A percentile compares a stretch with the other conserved stretches of the same genome.
Conservation (phyloP, 2,113 vertebrate species). For the Nicator chloris region DNA sequence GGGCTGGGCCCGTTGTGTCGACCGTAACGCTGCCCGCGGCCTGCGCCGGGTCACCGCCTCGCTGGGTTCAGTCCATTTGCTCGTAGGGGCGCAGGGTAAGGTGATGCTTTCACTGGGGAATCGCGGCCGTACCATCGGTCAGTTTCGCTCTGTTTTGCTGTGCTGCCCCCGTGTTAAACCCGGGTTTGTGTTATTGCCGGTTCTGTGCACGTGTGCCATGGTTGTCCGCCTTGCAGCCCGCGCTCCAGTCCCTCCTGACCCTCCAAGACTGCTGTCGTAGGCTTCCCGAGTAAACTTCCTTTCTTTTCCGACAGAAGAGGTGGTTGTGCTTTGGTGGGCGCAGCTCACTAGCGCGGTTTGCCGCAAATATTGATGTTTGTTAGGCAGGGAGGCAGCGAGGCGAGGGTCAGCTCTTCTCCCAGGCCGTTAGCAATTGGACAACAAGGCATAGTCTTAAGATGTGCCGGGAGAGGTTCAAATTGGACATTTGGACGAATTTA, state of each 20-base stretch:
- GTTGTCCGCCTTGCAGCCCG: accelerated
- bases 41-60: accelerated
- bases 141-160: accelerated
- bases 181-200: accelerated
- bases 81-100: accelerated
- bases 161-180: neutral
- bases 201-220: accelerated
- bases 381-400: neutral
- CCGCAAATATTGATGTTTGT: neutral
- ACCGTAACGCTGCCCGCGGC: neutral
- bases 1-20: neutral
- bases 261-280: neutral
- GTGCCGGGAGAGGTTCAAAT: no score
- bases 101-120: accelerated
- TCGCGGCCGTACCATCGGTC: accelerated
- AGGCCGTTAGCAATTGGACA: accelerated
- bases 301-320: neutral
- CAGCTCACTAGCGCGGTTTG: accelerated
- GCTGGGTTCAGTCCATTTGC: accelerated
- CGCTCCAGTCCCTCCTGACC: accelerated
- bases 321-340: accelerated
- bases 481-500: neutral
- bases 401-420: neutral
- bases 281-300: neutral
- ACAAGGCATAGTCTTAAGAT: accelerated